A percentile compares a stretch with the other conserved stretches of the same genome.
These are phyloP conservation scores for Diaprepes abbreviatus DNA, from an alignment of 2,888 invertebrate species.

Conservation along the genomic window DNA sequence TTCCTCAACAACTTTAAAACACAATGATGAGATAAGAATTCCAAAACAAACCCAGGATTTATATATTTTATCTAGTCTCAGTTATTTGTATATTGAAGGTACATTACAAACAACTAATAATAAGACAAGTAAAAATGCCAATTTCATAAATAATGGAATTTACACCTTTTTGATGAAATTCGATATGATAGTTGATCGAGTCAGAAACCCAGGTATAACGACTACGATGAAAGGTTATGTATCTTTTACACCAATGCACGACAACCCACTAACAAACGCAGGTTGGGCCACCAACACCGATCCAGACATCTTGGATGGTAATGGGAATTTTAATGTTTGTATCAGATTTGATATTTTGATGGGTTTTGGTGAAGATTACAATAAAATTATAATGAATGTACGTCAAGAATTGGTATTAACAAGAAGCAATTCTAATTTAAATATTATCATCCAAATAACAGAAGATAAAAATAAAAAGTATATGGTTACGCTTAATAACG, in stretches of 20 bases:
- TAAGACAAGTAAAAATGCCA: too few species aligned
- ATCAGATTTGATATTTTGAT: background rate
- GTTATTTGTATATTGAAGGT: too few species aligned
- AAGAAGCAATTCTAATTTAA: constrained; percentile 37
- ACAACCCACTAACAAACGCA: background rate
- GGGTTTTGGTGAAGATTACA: constrained; percentile 16
- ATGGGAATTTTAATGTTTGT: constrained; percentile 6
- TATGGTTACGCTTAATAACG: background rate
- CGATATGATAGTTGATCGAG: constrained; percentile 34
- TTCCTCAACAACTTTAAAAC: too few species aligned
- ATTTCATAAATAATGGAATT: too few species aligned
- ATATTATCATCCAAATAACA: constrained; percentile 15
- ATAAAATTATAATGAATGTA: constrained; percentile 37
- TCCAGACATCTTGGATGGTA: background rate
- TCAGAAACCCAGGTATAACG: background rate
- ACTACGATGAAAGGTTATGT: background rate
- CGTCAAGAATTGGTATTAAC: constrained; percentile 45
- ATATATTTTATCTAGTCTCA: too few species aligned
- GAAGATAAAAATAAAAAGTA: background rate
- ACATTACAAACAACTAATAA: too few species aligned
- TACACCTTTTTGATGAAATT: too few species aligned
- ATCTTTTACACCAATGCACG: background rate
- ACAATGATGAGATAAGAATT: too few species aligned
- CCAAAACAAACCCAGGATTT: too few species aligned
- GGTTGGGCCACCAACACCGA: background rate